phyloP scores from a whole-genome alignment of 2,888 invertebrate species.

The Ctenicera cuprea region DNA sequence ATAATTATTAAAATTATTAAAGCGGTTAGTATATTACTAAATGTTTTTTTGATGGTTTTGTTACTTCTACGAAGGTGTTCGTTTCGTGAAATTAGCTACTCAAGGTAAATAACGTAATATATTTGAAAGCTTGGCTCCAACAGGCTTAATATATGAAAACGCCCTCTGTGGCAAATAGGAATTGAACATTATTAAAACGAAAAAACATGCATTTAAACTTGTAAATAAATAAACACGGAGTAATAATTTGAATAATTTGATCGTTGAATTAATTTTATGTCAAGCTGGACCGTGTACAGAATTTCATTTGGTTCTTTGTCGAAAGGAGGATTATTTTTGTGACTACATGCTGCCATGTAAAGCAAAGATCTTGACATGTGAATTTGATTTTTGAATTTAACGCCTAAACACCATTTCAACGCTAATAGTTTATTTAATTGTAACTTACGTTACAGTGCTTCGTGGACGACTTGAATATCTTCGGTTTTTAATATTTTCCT shows the following conservation, averaged over 20 bases:
- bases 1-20: too few species aligned
- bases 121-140: too few species aligned
- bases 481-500: not conserved
- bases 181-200: slow-evolving; percentile 1
- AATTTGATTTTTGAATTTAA: not conserved
- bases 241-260: slow-evolving; percentile 15
- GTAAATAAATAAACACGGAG: slow-evolving; percentile 9
- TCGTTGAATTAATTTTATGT: slow-evolving; percentile 17
- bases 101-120: too few species aligned
- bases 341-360: not conserved
- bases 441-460: too few species aligned
- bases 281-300: slow-evolving; percentile 10
- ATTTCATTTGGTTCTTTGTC: not conserved
- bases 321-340: not conserved
- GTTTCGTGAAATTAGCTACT: too few species aligned
- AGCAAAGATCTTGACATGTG: not conserved
- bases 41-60: too few species aligned
- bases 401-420: too few species aligned
- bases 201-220: not conserved
- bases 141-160: too few species aligned
- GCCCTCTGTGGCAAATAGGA: not conserved
- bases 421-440: too few species aligned
- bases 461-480: too few species aligned
- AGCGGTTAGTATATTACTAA: too few species aligned
- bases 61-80: too few species aligned